A percentile compares a stretch with the other conserved stretches of the same genome.
These are phyloP conservation scores for Cirrhinus molitorella DNA, from an alignment of 2,797 vertebrate species.

Conservation along the genomic window DNA sequence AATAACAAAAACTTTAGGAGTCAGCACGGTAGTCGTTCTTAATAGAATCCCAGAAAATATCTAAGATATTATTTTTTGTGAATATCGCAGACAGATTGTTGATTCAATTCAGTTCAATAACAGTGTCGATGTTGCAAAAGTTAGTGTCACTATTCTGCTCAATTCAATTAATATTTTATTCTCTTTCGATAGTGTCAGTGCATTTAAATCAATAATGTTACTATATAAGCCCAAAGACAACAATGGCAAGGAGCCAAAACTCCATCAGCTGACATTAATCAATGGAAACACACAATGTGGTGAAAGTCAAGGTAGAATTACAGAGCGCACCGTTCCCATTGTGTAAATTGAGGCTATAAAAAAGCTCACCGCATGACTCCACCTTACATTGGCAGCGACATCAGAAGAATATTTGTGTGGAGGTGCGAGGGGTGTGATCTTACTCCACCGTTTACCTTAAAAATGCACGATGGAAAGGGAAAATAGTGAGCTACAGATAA, in stretches of 20 bases:
- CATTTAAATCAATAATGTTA: background rate
- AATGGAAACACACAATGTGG: conserved; percentile 20
- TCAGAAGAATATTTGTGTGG: conserved; percentile 35
- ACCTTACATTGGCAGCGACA: conserved; percentile 17
- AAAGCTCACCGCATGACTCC: conserved; percentile 14
- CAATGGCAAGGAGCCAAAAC: background rate
- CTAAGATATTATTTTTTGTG: no score
- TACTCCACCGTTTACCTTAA: conserved; percentile 11
- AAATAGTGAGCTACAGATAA: conserved; percentile 41
- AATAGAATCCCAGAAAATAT: no score
- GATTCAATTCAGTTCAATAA: background rate
- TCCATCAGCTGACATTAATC: conserved; percentile 7
- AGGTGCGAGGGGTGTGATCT: conserved; percentile 38
- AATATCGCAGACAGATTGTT: no score
- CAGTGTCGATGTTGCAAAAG: background rate
- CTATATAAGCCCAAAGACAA: background rate
- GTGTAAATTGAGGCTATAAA: conserved; percentile 38
- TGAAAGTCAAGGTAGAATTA: conserved; percentile 31
- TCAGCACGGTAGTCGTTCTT: no score
- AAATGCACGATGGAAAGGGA: conserved; percentile 22
- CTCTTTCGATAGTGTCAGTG: background rate
- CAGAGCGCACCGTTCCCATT: background rate
- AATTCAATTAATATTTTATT: background rate
- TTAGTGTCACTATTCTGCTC: background rate
- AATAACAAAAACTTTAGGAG: no score